These are phyloP conservation scores for Agonopterix alstromeriana DNA, from an alignment of 2,888 invertebrate genomes.

Conservation along the genomic window DNA sequence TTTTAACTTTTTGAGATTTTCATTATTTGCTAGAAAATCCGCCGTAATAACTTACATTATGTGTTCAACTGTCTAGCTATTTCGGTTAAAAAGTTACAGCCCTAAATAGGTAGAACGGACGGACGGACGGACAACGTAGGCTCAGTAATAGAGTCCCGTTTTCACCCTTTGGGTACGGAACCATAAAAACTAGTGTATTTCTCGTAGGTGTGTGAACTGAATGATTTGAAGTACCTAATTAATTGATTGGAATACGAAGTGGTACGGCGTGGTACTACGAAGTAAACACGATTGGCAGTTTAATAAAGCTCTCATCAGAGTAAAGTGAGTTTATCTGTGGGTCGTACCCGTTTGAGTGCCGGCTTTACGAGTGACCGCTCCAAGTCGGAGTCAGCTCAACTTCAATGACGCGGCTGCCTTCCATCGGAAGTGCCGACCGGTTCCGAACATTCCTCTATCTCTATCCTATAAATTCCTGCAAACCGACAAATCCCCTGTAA, in stretches of 20 bases:
- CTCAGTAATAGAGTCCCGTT: too few relatives aligned
- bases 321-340: slow-evolving; percentile 1
- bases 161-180: too few relatives aligned
- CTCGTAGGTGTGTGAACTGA: too few relatives aligned
- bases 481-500: slow-evolving; percentile 1
- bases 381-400: slow-evolving; percentile 22
- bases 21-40: too few relatives aligned
- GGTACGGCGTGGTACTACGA: not conserved
- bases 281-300: slow-evolving; percentile 1
- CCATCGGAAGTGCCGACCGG: slow-evolving; percentile 57
- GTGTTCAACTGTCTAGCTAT: too few relatives aligned
- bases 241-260: not conserved
- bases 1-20: too few relatives aligned
- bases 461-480: slow-evolving; percentile 38
- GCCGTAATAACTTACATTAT: too few relatives aligned
- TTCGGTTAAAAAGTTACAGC: too few relatives aligned
- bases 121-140: too few relatives aligned
- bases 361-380: not conserved
- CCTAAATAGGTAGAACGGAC: too few relatives aligned
- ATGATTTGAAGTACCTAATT: not conserved
- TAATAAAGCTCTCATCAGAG: slow-evolving; percentile 1
- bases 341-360: not conserved
- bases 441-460: slow-evolving; percentile 50
- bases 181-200: too few relatives aligned
- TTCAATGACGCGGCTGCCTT: slow-evolving; percentile 17